phyloP scores from a whole-genome alignment of 2,797 vertebrate species.

The Mionectes olivaceus region DNA sequence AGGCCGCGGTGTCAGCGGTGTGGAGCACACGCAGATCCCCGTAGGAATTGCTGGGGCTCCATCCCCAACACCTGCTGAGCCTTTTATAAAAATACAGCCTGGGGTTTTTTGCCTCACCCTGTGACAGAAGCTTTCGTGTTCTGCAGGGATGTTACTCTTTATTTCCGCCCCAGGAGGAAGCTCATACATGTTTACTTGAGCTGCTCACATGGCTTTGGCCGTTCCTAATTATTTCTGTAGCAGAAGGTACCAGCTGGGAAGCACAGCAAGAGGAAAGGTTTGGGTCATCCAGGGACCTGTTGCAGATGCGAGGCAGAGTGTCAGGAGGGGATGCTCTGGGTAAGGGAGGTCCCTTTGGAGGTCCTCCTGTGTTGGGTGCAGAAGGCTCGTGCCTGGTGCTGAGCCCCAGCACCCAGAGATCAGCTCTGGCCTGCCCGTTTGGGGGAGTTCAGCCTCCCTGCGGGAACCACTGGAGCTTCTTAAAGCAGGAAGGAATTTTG shows the following conservation, averaged over 20 bases:
- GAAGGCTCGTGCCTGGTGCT: not conserved
- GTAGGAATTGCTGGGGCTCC: accelerated
- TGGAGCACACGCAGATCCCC: accelerated
- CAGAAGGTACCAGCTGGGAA: not conserved
- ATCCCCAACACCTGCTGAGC: accelerated
- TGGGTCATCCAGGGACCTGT: not conserved
- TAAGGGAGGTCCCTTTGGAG: not conserved
- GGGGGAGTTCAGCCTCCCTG: not conserved
- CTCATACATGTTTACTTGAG: accelerated
- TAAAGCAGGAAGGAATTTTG: not conserved
- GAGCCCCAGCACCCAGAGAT: not conserved
- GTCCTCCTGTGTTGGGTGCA: accelerated
- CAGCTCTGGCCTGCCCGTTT: not conserved
- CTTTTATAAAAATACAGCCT: accelerated
- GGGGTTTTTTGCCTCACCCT: not conserved
- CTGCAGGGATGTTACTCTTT: not conserved
- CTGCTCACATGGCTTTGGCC: not conserved
- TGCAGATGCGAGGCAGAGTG: not conserved
- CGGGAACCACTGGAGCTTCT: not conserved
- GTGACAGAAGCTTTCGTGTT: accelerated
- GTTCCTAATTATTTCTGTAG: accelerated
- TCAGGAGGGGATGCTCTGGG: not conserved
- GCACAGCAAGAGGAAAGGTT: not conserved
- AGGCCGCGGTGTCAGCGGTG: not conserved
- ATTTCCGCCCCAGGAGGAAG: not conserved